Evolutionary conservation across 2,113 vertebrate species (phyloP), one percentile per base, ranked within the genome.

Genomic region (Chloroceryle aenea): DNA sequence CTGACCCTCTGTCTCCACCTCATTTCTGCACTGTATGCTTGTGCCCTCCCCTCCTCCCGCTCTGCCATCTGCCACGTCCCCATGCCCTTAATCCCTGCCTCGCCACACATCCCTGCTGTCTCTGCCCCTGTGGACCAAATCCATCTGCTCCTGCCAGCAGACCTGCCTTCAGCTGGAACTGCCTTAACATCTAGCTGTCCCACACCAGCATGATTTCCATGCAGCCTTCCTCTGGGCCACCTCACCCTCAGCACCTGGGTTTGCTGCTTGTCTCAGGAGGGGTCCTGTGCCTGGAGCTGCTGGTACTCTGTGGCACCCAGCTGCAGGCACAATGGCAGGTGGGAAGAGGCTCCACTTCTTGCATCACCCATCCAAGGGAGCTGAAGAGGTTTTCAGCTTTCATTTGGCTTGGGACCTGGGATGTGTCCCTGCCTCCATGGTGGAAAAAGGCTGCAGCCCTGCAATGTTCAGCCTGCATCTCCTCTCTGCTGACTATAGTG

Each of bases 81-180:
- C 3, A 7, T 77, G 32, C 15, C 72, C 66, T 92, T 93, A 88
- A 95, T 95, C 72, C 50, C 85, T 85, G 90, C 71, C 75, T 93
- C 32, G 8, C 48, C 1, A 4, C 84, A 69, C 42, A 26, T 38
- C 90, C 85, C 85, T 84, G 79, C 89, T 92, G 53, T 71, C 89
- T 40, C 86, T 90, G 58, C 48, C 72, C 74, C 56, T 30, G 45
- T 38, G 81, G 73, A 59, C 89, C 67, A 29, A 30, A 50, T 68
- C 92, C 95, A 93, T 95, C 95, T 95, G 95, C 93, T 96, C 62
- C 67, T 56, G 55, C 80, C 2, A 0, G 42, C 83, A 90, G 36
- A 52, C 19, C 56, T 81, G 78, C 58, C 76, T 67, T 84, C 61
- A 92, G 30, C 68, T 84, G 77, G 78, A 92, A 9, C 40, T 69